phyloP scores from a whole-genome alignment of 1,140 invertebrate genomes.

The Caerostris darwini region DNA sequence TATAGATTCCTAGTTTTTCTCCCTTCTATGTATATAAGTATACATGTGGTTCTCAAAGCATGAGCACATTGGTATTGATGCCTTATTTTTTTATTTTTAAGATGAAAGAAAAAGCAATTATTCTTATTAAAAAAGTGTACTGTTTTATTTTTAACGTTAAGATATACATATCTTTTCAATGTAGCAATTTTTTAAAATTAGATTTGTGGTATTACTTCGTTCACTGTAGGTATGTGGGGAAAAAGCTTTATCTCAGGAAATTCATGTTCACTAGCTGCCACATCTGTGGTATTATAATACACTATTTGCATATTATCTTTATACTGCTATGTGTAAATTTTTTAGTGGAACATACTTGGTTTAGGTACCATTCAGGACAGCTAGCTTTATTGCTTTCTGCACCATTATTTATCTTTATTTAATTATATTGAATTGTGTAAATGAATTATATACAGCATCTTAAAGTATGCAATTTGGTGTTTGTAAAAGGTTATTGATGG shows the following conservation, averaged over 20 bases:
- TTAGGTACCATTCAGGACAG: neutral
- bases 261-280: slow-evolving; percentile 51
- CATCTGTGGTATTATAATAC: slow-evolving; percentile 1
- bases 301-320: slow-evolving; percentile 1
- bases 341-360: neutral
- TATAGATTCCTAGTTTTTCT: slow-evolving; percentile 38
- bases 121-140: neutral
- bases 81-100: neutral
- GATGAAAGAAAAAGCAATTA: neutral
- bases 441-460: too few species aligned
- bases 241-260: slow-evolving; percentile 71
- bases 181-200: neutral
- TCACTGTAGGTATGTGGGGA: neutral
- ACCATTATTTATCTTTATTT: neutral
- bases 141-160: too few species aligned
- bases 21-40: slow-evolving; percentile 63
- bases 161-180: neutral
- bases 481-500: too few species aligned
- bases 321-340: neutral
- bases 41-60: slow-evolving; percentile 74
- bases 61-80: neutral
- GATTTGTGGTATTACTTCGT: slow-evolving; percentile 23
- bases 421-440: too few species aligned
- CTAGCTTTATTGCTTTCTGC: neutral
- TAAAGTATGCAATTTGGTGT: too few species aligned